phyloP scores from a whole-genome alignment of 2,888 invertebrate genomes.

The Drosophila eohydei region DNA sequence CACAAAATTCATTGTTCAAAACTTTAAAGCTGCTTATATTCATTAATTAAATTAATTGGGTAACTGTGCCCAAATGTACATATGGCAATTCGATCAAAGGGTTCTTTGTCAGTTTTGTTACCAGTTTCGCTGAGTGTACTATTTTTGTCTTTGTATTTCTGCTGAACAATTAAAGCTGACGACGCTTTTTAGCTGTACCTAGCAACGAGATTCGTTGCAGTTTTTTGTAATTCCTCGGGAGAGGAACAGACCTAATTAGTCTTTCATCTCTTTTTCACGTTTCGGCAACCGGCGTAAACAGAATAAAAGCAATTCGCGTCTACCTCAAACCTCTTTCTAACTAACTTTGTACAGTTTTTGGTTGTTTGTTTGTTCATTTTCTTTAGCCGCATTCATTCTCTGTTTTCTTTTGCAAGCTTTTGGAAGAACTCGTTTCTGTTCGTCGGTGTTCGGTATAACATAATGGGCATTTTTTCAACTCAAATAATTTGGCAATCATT shows the following conservation, averaged over 20 bases:
- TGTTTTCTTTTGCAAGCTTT: slow-evolving; percentile 7
- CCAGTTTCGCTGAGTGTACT: slow-evolving; percentile 30
- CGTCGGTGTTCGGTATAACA: background rate
- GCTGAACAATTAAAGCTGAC: slow-evolving; percentile 25
- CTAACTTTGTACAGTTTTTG: slow-evolving; percentile 42
- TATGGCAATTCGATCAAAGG: slow-evolving; percentile 2
- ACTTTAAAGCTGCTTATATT: background rate
- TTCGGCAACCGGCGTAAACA: slow-evolving; percentile 44
- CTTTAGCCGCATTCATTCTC: slow-evolving; percentile 3
- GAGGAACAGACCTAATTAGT: slow-evolving; percentile 55
- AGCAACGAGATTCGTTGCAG: slow-evolving; percentile 4
- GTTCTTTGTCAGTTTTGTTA: slow-evolving; percentile 7
- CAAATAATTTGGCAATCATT: slow-evolving; percentile 37
- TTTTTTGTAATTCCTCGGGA: slow-evolving; percentile 31
- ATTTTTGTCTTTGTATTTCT: background rate
- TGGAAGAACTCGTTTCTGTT: slow-evolving; percentile 39
- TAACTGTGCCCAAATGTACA: background rate
- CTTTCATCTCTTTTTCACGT: slow-evolving; percentile 45
- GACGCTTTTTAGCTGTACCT: slow-evolving; percentile 1
- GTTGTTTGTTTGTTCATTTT: background rate
- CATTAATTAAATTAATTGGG: background rate
- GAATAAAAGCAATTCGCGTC: slow-evolving; percentile 20
- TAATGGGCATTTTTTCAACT: slow-evolving; percentile 20
- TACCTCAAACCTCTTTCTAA: slow-evolving; percentile 28
- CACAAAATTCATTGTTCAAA: background rate